Evolutionary conservation across 2,888 invertebrate species (phyloP), one percentile per base, ranked within the genome.

Genomic region (Philhelius pedissequus): DNA sequence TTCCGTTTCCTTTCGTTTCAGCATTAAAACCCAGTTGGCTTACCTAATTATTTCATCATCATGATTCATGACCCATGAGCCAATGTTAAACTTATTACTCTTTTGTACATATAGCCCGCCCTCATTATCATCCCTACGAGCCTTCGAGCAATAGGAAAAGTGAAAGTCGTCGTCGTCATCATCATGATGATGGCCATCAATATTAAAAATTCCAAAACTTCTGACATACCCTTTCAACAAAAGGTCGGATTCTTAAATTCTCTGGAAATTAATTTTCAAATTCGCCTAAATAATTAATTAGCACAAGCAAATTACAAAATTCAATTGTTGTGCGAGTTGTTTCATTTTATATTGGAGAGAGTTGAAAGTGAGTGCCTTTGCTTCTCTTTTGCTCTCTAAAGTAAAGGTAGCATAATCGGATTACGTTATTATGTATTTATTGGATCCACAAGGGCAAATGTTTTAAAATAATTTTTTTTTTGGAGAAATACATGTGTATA

Each of bases 191-290:
- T 38, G 62, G 77, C 77, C 74, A 75, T 66, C 60, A 66, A 45
- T 71, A 84, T 84, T 84, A 84, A 84, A 84, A 80, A 84, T 84
- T 84, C 80, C 84, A 80, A 73, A 84, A 70, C 74, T 83, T 79
- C 74, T 83, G 78, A 79, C 79, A 74, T 60, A 62, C 58, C 75
- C 80, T 71, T 68, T 80, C 84, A 71, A 68, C 80, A 80, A 80
- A 62, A 80, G 84, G 80, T 84, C 68, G 80, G 43, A 54, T 75
- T 71, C 75, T 75, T 83, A 75, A 79, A 83, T 83, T 79, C 90
- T 89, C 89, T 89, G 89, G 89, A 90, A 90, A 90, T 90, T 90
- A 90, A 90, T 90, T 90, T 90, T 90, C 90, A 90, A 90, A 90
- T 90, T 90, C 88, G 88, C 89, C 89, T 90, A 90, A 90, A 90